Evolutionary conservation across 2,888 invertebrate genomes (phyloP), one percentile per base, ranked within the genome.

Genomic region (Cephus runcator): DNA sequence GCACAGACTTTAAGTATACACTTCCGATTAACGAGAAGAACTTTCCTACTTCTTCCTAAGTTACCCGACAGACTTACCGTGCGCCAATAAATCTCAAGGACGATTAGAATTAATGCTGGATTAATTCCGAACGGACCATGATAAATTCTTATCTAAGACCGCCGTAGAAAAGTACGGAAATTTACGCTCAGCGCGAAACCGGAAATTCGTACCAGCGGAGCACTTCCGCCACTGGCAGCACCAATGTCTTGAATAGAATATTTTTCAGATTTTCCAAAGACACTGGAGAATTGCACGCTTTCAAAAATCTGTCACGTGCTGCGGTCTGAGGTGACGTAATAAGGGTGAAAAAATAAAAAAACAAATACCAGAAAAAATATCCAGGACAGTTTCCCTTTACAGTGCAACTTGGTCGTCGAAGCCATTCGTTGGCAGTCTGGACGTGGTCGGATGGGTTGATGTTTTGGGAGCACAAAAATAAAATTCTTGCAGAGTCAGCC

Each of bases 31-130:
- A 56, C 56, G 23, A 9, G 71, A 31, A 34, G 34, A 71, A 71
- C 71, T 71, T 71, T 71, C 15, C 15, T 34, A 34, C 73, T 77
- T 79, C 71, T 71, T 77, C 73, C 34, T 12, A 77, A 73, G 68
- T 77, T 77, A 36, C 76, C 68, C 56, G 75, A 69, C 75, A 73
- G 40, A 35, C 75, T 77, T 75, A 68, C 74, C 78, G 79, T 71
- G 77, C 75, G 68, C 79, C 81, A 83, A 87, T 85, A 87, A 87
- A 86, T 87, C 82, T 78, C 81, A 71, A 75, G 78, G 80, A 79
- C 83, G 84, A 85, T 87, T 86, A 85, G 84, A 86, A 87, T 85
- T 85, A 85, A 86, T 85, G 85, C 83, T 81, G 80, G 84, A 87
- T 86, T 86, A 86, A 85, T 86, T 86, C 84, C 85, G 85, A 56